Base-by-base conservation (phyloP, 2,888 invertebrate genomes). In the Acanthacorydalis orientalis region DNA sequence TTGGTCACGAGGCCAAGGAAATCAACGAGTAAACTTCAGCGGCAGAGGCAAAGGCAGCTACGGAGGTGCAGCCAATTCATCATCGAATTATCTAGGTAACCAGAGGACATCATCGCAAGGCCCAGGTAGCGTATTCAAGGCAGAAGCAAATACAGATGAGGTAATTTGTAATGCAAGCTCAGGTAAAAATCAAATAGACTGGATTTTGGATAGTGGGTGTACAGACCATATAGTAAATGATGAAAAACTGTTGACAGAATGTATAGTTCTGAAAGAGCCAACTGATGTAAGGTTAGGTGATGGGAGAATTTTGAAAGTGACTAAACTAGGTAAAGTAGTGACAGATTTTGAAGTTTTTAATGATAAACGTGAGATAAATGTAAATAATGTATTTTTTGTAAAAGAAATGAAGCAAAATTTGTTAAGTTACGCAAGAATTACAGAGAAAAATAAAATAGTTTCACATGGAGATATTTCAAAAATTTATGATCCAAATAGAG, bases 391-490 rank as follows among this genome's bases (percentile, higher is more conserved):
- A 45, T 51, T 45, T 43, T 52, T 47, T 51, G 53, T 52, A 12
- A 47, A 50, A 50, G 48, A 51, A 37, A 52, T 53, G 51, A 43
- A 51, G 14, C 43, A 16, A 45, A 55, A 54, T 53, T 47, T 54
- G 38, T 41, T 55, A n/a, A n/a, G 54, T 48, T 51, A 46, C 45
- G 40, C 47, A 9, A 54, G 44, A 46, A 47, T 55, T 2, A 53
- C 53, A 38, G 47, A 51, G 12, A 48, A 43, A 33, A 48, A n/a
- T n/a, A 48, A 45, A 49, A 50, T 52, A 46, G 40, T 54, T 2
- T 51, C 53, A 11, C 14, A 33, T 38, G 46, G 47, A 23, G 45
- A 52, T 43, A 49, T 8, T 8, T 49, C 49, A 23, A 52, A 49
- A 52, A 51, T 50, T 33, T 55, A 46, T 41, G 47, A 51, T 44